Evolutionary conservation across 2,888 invertebrate genomes (phyloP).

Genomic region (Drosophila robusta): DNA sequence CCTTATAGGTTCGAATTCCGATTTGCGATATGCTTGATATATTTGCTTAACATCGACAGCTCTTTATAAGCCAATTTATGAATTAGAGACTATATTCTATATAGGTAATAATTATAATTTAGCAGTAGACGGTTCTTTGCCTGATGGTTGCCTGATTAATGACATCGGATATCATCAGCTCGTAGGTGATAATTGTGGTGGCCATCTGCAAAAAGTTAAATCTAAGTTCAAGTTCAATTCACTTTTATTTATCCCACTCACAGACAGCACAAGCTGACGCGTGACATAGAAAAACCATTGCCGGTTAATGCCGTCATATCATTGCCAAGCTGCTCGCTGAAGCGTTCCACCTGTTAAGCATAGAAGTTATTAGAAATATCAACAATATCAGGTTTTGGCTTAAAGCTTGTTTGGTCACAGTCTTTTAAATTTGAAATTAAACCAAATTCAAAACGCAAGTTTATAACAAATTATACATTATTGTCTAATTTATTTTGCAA

Average conservation of each 20-base stretch:
- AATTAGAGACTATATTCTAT: too few species aligned
- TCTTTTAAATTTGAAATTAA: too few species aligned
- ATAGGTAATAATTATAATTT: not conserved
- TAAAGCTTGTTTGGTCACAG: too few species aligned
- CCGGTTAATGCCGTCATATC: constrained; percentile 82
- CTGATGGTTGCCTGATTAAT: constrained; percentile 77
- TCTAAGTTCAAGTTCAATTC: too few species aligned
- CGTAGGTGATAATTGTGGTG: constrained; percentile 88
- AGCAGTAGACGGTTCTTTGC: constrained; percentile 76
- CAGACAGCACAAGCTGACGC: constrained; percentile 80
- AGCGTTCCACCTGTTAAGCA: constrained; percentile 72
- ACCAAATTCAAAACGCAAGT: too few species aligned
- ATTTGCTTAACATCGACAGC: too few species aligned
- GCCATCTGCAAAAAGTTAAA: constrained; percentile 85
- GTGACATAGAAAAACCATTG: constrained; percentile 83
- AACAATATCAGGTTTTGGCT: too few species aligned
- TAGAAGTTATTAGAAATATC: not conserved
- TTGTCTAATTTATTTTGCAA: too few species aligned
- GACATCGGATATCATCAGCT: constrained; percentile 87
- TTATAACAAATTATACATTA: too few species aligned
- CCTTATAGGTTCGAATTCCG: too few species aligned
- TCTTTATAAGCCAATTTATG: too few species aligned
- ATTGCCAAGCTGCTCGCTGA: constrained; percentile 79
- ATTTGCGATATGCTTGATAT: too few species aligned
- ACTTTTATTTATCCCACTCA: constrained; percentile 33